Evolutionary conservation across 2,113 vertebrate genomes (phyloP), one percentile per base, ranked within the genome.

Genomic region (Crotalus horridus): DNA sequence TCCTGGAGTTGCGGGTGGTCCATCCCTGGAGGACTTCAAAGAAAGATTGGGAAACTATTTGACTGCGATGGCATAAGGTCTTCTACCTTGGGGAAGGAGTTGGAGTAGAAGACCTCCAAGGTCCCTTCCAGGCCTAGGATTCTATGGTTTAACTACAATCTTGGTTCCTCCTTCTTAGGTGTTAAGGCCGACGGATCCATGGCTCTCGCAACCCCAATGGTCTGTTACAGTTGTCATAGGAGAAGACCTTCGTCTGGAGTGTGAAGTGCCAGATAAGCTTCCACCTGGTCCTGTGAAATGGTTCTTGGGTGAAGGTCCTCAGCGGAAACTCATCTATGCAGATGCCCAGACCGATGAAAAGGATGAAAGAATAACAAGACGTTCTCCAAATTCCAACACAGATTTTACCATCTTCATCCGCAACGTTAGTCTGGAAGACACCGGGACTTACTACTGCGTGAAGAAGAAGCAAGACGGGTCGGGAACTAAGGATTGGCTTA

Each of bases 201-300:
- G 0, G 43, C 2, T 95, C 91, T 1, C 0, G 0, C 96, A 97
- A 90, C 90, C 95, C 2, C 46, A 89, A 15, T 0, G 0, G 0
- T 0, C 12, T 2, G 13, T 93, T 90, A 0, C 0, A 0, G 94
- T 94, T 33, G 0, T 0, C 0, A 10, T 0, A 0, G 95, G 95
- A 8, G 0, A 59, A 0, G 85, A 0, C 0, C 43, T 96, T 69
- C 93, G 6, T 8, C 94, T 97, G 91, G 91, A 0, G 87, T 97
- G 96, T 87, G 54, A 24, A 1, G 0, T 0, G 0, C 5, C 61
- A 0, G 0, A 0, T 0, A 0, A 0, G 0, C 0, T 0, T 0
- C 6, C 0, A 0, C 0, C 0, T 0, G 96, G 96, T 17, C 24
- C 93, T 0, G 89, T 95, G 88, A 94, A 0, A 85, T 96, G 96